phyloP scores from a whole-genome alignment of 2,113 vertebrate genomes.

The Cottus gobio region DNA sequence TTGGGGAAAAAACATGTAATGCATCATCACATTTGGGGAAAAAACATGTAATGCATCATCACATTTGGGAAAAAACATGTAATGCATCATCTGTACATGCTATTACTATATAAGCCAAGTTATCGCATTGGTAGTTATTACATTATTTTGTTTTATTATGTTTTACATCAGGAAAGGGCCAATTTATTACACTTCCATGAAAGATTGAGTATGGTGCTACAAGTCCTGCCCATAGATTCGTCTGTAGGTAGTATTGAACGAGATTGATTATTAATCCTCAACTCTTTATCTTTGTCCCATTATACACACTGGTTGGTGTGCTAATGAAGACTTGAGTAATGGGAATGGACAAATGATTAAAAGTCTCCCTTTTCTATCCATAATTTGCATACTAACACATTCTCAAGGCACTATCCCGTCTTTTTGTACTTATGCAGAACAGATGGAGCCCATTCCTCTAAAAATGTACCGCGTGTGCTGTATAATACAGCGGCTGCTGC shows the following conservation, averaged over 20 bases:
- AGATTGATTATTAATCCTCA: slow-evolving; percentile 4
- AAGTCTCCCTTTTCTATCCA: not conserved
- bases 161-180: not conserved
- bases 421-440: not conserved
- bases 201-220: not conserved
- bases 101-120: not conserved
- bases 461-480: not conserved
- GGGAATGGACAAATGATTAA: not conserved
- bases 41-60: not conserved
- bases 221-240: slow-evolving; percentile 1
- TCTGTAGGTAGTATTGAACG: not conserved
- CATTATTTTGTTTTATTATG: not conserved
- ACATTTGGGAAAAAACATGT: not conserved
- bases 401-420: not conserved
- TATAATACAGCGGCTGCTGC: not conserved
- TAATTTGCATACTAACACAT: not conserved
- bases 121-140: not conserved
- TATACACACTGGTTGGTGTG: not conserved
- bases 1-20: not conserved
- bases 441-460: not conserved
- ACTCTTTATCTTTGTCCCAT: not conserved
- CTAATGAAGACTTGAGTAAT: not conserved
- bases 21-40: not conserved
- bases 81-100: not conserved
- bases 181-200: not conserved